Base-by-base conservation (phyloP, 64 coral and sea anemone species). In the Porites australiensis region DNA sequence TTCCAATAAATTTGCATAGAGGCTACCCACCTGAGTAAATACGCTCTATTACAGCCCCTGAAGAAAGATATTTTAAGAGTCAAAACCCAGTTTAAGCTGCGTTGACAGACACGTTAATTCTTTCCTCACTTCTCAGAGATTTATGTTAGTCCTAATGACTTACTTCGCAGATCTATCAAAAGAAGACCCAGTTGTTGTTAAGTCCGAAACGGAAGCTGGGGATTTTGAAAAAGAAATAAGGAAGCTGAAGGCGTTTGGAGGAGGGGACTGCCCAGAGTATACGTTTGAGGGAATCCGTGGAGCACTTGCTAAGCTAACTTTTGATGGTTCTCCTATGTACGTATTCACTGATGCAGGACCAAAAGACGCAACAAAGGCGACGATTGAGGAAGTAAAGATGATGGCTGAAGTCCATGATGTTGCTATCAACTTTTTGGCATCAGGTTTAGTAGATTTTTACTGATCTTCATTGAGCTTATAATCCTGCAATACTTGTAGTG, bases 321-420 rank as follows among this genome's bases (percentile, higher is more conserved):
- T 67, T 12, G 77, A 5, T 53, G 96, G 92, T 3, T 98, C 96
- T 20, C 89, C 93, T 0, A 89, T 98, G 89, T 98, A 98, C 72
- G 92, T 98, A 53, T 98, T 98, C 68, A 98, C 96, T 2, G 96
- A 98, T n/a, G 92, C 91, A 13, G 79, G 79, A 58, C 88, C 96
- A 58, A 98, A 98, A 60, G 96, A 96, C 55, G 91, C 87, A 8
- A 63, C 81, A 18, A 63, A 86, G 50, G 75, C 72, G 4, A 78
- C 77, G 48, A 89, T 91, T 1, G 92, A 78, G 1, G 73, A 76
- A 2, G 68, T 98, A 67, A 61, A 66, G 48, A 53, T 72, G 10
- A 78, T 94, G 13, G 96, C 96, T 12, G 11, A 63, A 3, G 89
- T 50, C 5, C 65, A 51, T 49, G 94, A 57, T 12, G 75, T 87